phyloP scores from a whole-genome alignment of 2,888 invertebrate species.

The Muscina levida region DNA sequence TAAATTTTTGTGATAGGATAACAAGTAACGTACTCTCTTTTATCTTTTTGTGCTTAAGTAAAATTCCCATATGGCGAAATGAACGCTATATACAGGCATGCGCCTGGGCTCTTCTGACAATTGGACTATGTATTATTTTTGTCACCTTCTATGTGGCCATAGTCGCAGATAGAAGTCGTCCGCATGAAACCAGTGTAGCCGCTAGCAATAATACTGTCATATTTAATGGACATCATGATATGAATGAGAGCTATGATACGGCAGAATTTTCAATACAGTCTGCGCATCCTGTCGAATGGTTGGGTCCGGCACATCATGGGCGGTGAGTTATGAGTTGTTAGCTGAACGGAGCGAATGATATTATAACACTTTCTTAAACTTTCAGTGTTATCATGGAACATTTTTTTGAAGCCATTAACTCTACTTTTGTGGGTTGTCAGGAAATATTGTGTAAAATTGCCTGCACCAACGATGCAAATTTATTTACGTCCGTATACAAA shows the following conservation, averaged over 20 bases:
- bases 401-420: background rate
- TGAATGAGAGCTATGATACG: too few species aligned
- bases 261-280: too few species aligned
- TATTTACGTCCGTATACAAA: slow-evolving; percentile 54
- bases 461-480: slow-evolving; percentile 57
- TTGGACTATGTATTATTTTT: slow-evolving; percentile 68
- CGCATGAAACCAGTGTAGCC: too few species aligned
- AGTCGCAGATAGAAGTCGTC: too few species aligned
- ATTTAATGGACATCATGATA: too few species aligned
- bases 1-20: too few species aligned
- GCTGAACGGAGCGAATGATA: too few species aligned
- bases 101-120: slow-evolving; percentile 68
- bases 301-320: background rate
- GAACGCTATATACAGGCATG: slow-evolving; percentile 61
- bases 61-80: background rate
- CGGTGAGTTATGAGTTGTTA: slow-evolving; percentile 20
- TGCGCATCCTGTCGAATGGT: background rate
- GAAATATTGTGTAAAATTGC: slow-evolving; percentile 59
- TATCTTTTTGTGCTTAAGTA: slow-evolving; percentile 12
- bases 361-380: background rate
- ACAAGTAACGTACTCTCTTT: too few species aligned
- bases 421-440: slow-evolving; percentile 51
- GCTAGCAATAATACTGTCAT: too few species aligned
- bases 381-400: background rate
- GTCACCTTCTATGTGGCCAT: slow-evolving; percentile 65